Evolutionary conservation across 2,113 vertebrate genomes (phyloP).

Genomic region (Rallus limicola): DNA sequence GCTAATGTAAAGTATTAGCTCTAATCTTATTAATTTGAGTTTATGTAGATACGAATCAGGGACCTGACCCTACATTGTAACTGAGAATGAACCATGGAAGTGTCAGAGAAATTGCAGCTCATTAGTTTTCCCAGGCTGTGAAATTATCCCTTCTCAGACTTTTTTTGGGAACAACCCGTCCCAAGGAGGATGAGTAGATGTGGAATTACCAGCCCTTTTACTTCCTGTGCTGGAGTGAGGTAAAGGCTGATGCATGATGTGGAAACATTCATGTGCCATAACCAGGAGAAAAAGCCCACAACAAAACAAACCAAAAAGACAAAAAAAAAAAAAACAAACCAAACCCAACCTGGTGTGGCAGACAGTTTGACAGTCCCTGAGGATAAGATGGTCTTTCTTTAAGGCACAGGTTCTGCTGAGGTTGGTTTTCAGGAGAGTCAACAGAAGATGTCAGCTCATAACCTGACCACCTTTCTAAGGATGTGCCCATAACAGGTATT

Average conservation of each 20-base stretch:
- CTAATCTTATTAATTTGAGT: conserved; percentile 1
- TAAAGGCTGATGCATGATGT: background rate
- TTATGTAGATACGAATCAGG: background rate
- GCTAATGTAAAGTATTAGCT: background rate
- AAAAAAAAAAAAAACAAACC: background rate
- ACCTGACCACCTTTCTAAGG: background rate
- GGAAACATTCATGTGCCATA: background rate
- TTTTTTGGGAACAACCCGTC: background rate
- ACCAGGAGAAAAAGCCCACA: background rate
- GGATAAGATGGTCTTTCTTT: background rate
- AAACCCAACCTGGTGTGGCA: accelerated
- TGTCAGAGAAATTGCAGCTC: background rate
- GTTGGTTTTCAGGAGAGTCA: background rate
- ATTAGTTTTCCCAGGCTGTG: background rate
- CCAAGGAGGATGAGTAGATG: background rate
- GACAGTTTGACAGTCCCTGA: background rate
- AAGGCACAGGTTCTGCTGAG: background rate
- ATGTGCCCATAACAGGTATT: background rate
- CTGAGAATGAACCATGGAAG: background rate
- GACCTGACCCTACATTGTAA: background rate
- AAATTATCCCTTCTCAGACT: background rate
- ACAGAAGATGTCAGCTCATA: background rate
- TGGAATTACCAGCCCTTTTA: background rate
- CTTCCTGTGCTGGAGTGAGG: background rate
- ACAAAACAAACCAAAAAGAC: background rate